Evolutionary conservation across 2,113 vertebrate species (phyloP).

Genomic region (Ovis canadensis): DNA sequence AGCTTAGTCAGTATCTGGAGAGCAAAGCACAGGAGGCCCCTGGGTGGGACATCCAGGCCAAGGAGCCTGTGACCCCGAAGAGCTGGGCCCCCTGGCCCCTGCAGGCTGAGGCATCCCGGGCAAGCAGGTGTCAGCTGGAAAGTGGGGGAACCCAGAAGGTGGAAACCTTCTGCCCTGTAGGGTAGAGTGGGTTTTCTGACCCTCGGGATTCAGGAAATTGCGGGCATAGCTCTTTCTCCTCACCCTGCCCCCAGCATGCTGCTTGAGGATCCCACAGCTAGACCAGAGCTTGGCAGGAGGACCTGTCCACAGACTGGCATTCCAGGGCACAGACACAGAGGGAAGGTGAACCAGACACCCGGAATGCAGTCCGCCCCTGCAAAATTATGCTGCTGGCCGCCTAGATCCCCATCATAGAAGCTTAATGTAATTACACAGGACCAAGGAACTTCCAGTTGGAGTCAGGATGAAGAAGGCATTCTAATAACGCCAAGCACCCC

Average conservation of each 20-base stretch:
- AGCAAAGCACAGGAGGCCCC: neutral
- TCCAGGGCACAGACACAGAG: neutral
- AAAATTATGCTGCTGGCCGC: neutral
- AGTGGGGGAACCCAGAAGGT: neutral
- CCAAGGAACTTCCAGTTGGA: conserved; percentile 45
- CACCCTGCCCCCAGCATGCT: neutral
- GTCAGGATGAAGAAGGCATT: neutral
- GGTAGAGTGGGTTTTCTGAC: neutral
- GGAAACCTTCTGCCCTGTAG: neutral
- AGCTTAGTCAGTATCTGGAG: neutral
- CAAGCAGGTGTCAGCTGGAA: neutral
- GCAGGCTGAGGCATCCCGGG: neutral
- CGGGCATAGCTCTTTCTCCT: neutral
- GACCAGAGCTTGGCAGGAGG: neutral
- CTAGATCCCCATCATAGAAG: conserved; percentile 22
- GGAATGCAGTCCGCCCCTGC: neutral
- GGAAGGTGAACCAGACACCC: conserved; percentile 4
- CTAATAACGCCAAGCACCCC: neutral
- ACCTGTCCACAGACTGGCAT: neutral
- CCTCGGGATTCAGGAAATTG: neutral
- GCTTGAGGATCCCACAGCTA: neutral
- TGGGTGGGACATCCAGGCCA: neutral
- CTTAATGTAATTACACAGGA: conserved; percentile 31
- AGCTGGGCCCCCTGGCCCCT: neutral
- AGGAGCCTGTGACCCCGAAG: neutral